A percentile compares a stretch with the other conserved stretches of the same genome.
Conservation (phyloP, 2,113 vertebrate genomes). For the Prunella himalayana region DNA sequence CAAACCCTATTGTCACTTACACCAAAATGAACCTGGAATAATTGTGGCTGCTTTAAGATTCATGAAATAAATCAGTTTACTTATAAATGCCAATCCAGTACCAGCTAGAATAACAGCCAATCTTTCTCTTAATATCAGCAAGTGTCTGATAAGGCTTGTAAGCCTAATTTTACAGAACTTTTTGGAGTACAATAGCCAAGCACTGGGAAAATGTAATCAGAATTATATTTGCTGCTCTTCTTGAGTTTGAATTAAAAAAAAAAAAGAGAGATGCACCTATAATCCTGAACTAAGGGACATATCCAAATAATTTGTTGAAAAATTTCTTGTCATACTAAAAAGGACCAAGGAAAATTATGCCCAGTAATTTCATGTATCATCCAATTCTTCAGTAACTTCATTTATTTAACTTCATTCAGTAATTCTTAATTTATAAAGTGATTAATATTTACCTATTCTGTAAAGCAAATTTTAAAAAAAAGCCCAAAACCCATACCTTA, state of each 20-base stretch:
- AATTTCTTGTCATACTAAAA: background rate
- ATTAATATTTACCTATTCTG: background rate
- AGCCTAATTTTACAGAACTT: background rate
- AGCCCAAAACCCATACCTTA: fast-evolving
- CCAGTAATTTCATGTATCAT: background rate
- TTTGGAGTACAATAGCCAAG: background rate
- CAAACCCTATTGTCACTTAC: background rate
- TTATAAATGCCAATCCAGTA: background rate
- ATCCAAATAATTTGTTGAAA: background rate
- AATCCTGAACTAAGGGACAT: background rate
- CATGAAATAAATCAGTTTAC: background rate
- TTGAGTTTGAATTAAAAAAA: background rate
- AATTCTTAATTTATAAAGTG: background rate
- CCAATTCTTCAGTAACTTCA: background rate
- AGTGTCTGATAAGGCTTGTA: background rate
- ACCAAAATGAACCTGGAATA: background rate
- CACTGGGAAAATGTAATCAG: background rate
- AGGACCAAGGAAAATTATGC: background rate
- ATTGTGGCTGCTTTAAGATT: background rate
- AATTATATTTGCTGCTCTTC: background rate
- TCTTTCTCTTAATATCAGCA: background rate
- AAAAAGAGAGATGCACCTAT: background rate
- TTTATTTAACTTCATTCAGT: no score
- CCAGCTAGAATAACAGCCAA: background rate
- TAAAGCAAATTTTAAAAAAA: background rate